phyloP scores from a whole-genome alignment of 2,888 invertebrate species.

The Drosophila maculinotata region DNA sequence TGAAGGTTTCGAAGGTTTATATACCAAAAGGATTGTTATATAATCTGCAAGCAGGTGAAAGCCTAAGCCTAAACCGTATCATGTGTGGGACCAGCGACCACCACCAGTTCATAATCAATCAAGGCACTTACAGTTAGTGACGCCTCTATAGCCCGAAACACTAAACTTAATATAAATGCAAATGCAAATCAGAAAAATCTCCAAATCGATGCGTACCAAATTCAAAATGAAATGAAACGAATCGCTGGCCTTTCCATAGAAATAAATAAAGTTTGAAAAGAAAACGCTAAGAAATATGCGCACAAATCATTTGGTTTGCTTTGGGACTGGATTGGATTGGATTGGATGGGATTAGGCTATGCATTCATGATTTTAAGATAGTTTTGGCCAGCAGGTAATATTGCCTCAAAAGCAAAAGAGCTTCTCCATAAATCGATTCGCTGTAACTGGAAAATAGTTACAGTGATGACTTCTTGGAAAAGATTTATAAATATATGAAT shows the following conservation, averaged over 20 bases:
- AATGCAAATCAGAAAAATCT: constrained; percentile 60
- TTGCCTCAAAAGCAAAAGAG: constrained; percentile 27
- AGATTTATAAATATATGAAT: background rate
- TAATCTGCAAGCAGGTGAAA: constrained; percentile 39
- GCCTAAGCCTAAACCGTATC: constrained; percentile 14
- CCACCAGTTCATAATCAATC: constrained; percentile 64
- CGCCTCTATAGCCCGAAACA: constrained; percentile 37
- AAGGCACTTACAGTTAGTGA: constrained; percentile 53
- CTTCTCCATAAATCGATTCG: constrained; percentile 15
- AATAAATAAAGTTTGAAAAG: constrained; percentile 68
- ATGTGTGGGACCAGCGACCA: no score
- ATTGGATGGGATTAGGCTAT: constrained; percentile 25
- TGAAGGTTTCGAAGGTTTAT: constrained; percentile 18
- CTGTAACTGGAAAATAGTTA: constrained; percentile 15
- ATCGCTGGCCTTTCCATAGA: constrained; percentile 64
- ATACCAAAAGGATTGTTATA: constrained; percentile 27
- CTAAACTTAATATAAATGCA: constrained; percentile 76
- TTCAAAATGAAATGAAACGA: constrained; percentile 78
- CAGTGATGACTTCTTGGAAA: constrained; percentile 24
- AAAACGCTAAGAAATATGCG: constrained; percentile 68
- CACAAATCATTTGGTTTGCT: constrained; percentile 68
- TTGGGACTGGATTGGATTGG: constrained; percentile 19
- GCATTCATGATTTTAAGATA: constrained; percentile 54
- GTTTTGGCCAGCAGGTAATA: constrained; percentile 39
- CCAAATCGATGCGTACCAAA: constrained; percentile 70